Conservation (phyloP, 2,113 vertebrate genomes). For the Corapipo altera region DNA sequence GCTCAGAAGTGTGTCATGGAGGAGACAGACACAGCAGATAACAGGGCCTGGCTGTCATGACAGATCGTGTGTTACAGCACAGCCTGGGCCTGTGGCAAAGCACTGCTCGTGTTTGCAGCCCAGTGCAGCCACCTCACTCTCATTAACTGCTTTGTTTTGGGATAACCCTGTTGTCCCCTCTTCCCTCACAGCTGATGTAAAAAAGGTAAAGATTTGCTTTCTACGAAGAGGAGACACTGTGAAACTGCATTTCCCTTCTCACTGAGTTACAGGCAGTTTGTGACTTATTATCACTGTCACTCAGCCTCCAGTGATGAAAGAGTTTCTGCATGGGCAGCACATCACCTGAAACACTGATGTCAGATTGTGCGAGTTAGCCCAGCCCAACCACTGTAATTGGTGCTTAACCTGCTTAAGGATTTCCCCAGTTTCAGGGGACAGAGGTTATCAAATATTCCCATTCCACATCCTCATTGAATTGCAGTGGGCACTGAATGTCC, state of each 20-base stretch:
- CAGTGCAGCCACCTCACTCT: neutral
- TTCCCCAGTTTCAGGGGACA: neutral
- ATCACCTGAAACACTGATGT: neutral
- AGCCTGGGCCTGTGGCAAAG: neutral
- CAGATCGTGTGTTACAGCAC: accelerated
- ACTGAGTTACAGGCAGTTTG: neutral
- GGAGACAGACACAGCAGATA: neutral
- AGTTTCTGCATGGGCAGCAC: neutral
- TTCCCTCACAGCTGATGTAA: neutral
- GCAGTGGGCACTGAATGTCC: neutral
- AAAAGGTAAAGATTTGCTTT: neutral
- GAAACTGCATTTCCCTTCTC: neutral
- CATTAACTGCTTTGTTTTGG: neutral
- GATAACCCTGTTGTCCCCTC: neutral
- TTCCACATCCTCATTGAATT: neutral
- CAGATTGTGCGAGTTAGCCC: neutral
- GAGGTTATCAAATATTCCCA: neutral
- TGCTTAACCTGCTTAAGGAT: neutral
- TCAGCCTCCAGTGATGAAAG: neutral
- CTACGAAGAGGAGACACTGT: neutral
- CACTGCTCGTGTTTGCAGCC: neutral
- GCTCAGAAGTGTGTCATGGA: neutral
- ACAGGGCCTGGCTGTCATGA: accelerated
- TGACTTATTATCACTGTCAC: neutral
- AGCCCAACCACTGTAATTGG: neutral